Base-by-base conservation (phyloP, 2,113 vertebrate genomes). In the Stegostoma tigrinum region DNA sequence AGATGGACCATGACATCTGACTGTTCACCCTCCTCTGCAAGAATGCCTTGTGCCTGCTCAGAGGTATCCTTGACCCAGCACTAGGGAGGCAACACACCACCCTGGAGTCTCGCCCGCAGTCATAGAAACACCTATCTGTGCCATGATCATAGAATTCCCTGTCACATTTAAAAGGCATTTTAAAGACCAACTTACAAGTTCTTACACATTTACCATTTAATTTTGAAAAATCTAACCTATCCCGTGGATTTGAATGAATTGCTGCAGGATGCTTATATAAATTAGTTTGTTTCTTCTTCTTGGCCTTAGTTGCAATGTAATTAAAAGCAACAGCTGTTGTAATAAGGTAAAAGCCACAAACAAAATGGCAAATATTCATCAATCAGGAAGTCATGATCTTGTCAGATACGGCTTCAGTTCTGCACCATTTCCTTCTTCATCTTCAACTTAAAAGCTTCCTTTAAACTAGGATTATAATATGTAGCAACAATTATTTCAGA, bases 381-480 rank as follows among this genome's bases (percentile, higher is more conserved):
- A 90, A 90, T 90, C 91, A 70, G 64, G 21, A 94, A 68, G 66
- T 42, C 67, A 95, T 52, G 67, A 95, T 72, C 72, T 72, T 48
- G 38, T 48, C 67, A 95, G 67, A 72, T 42, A 67, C n/a, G 3
- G 42, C 42, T 95, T 95, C 42, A 72, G 93, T 72, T 95, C 48
- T 48, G 67, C 42, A 52, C n/a, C 38, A 94, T 52, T 45, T 95
- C 42, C 38, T 68, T 42, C n/a, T 45, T 72, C 66, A 72, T 72
- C 68, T 52, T 95, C 4, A 15, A 95, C 48, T 3, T 72, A 48
- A 94, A 94, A 94, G 48, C 48, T 72, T 70, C 19, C 38, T 95
- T 70, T 72, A 48, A 72, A 23, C 67, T 23, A 70, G 66, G 34
- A 10, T 94, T 70, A 94, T 34, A n/a, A 94, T 67, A 42, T n/a